phyloP scores from a whole-genome alignment of 1,140 invertebrate genomes.

The Drosophila subpulchrella region DNA sequence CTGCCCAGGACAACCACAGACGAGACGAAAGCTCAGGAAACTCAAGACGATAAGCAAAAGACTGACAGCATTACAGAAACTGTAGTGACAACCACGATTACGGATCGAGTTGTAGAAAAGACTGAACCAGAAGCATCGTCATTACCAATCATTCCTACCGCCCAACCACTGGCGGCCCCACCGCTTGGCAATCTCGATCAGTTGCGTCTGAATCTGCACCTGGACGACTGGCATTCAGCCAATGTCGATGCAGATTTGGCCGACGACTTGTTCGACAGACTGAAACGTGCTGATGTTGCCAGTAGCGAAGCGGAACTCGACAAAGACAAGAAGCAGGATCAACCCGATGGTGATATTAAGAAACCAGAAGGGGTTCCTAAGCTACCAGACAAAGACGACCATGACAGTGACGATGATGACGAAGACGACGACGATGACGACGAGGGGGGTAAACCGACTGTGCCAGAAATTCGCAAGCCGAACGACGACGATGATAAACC shows the following conservation, averaged over 20 bases:
- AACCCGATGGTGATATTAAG: conserved; percentile 45
- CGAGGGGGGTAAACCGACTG: conserved; percentile 71
- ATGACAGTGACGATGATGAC: conserved; percentile 84
- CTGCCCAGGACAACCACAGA: conserved; percentile 38
- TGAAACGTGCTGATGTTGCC: conserved; percentile 51
- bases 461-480: conserved; percentile 82
- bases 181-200: conserved; percentile 48
- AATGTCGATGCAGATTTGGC: conserved; percentile 45
- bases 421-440: conserved; percentile 84
- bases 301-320: conserved; percentile 52
- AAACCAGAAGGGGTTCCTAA: conserved; percentile 51
- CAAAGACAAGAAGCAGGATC: conserved; percentile 70
- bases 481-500: conserved; percentile 85
- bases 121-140: conserved; percentile 75
- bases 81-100: conserved; percentile 76
- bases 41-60: conserved; percentile 76
- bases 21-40: conserved; percentile 69
- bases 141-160: conserved; percentile 76
- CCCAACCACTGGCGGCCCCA: conserved; percentile 29
- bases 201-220: conserved; percentile 65
- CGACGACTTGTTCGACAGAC: conserved; percentile 41
- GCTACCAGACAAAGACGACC: conserved; percentile 46
- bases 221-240: conserved; percentile 66
- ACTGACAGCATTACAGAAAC: conserved; percentile 79
- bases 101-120: conserved; percentile 75